These are phyloP conservation scores for Euthynnus affinis DNA, from an alignment of 2,797 vertebrate genomes.

Conservation along the genomic window DNA sequence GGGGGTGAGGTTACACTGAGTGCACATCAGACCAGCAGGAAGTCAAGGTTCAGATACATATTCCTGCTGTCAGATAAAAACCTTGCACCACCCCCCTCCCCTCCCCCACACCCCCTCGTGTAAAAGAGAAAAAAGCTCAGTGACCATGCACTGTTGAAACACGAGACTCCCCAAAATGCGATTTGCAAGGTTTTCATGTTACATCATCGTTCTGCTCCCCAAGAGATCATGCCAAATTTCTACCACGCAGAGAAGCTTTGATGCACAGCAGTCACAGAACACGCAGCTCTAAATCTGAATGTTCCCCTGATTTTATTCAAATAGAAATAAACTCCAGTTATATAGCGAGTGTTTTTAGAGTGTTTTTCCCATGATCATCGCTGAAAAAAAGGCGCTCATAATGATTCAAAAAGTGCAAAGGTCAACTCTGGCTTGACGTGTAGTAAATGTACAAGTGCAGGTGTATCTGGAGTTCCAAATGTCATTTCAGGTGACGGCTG, in stretches of 20 bases:
- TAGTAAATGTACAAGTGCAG: too few species aligned
- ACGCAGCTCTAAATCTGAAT: background rate
- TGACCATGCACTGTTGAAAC: background rate
- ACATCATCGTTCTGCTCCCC: background rate
- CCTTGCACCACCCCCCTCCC: conserved; percentile 11
- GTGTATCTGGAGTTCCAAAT: background rate
- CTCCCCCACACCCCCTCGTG: too few species aligned
- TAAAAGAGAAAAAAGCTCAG: conserved; percentile 3
- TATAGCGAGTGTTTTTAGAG: background rate
- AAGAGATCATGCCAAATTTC: background rate
- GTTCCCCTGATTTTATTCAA: background rate
- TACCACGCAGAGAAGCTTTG: background rate
- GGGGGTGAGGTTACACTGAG: background rate
- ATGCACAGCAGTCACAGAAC: background rate
- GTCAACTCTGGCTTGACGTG: background rate
- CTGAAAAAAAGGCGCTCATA: background rate
- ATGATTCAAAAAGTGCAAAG: conserved; percentile 17
- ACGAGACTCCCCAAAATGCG: background rate
- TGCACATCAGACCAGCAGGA: conserved; percentile 4
- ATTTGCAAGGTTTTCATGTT: background rate
- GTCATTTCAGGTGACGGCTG: background rate
- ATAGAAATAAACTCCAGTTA: background rate
- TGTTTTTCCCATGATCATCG: background rate
- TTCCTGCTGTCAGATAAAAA: conserved; percentile 29
- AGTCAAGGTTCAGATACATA: conserved; percentile 34